Evolutionary conservation across 2,888 invertebrate species (phyloP), one percentile per base, ranked within the genome.

Genomic region (Stenotaenia linearis): DNA sequence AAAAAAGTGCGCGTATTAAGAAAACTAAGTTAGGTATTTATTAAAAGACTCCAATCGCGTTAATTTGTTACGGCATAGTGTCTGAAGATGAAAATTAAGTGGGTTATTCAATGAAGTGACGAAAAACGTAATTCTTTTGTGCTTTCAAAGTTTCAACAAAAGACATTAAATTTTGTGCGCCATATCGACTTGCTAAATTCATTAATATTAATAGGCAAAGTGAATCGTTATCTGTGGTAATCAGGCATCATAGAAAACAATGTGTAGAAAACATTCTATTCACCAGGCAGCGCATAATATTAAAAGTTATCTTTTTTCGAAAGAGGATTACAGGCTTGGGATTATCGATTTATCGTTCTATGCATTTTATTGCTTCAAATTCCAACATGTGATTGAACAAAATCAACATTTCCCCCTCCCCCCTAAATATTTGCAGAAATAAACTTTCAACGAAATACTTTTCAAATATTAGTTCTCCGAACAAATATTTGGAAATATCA

Each of bases 171-270:
- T 69, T 69, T 69, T 69, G 25, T 25, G 69, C 69, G 25, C 69
- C n/a, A 28, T 69, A 69, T 69, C 69, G 69, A 69, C 69, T 69
- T 69, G 69, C 69, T 25, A 69, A 69, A 69, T 69, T 69, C 69
- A 69, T 69, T 69, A 69, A 69, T 69, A 69, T 69, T 69, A 69
- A 69, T 69, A 69, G 69, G 69, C 69, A 28, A 12, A 10, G 25
- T 28, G 69, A 69, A 69, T 69, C 69, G 69, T 69, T 69, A 69
- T 69, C 69, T 69, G 69, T 15, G 28, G 69, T 69, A 69, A 69
- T 69, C 69, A 69, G 69, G 69, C 69, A 69, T 69, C 69, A 28
- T 28, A 69, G 69, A 69, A 69, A 69, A 69, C 69, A 69, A 69
- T 69, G 69, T 69, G 6, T 69, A 50, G 50, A 50, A 50, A 50